These are phyloP conservation scores for Dryocosmus kuriphilus DNA, from an alignment of 2,888 invertebrate genomes.

Conservation along the genomic window DNA sequence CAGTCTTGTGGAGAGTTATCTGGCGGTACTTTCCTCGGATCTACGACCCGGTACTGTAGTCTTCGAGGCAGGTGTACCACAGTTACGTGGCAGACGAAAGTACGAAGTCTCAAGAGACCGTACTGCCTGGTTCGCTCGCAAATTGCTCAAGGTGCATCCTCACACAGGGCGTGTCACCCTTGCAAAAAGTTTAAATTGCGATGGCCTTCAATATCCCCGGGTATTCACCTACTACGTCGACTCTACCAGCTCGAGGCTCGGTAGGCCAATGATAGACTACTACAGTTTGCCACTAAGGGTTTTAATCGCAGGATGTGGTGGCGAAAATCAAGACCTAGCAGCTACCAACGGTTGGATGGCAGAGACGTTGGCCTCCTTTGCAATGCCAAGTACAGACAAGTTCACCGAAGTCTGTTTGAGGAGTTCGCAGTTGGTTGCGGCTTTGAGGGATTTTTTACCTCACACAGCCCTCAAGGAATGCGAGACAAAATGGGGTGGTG, in stretches of 20 bases:
- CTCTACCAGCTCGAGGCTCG: constrained; percentile 88
- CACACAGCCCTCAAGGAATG: constrained; percentile 86
- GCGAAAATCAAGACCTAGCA: constrained; percentile 82
- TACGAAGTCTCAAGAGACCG: constrained; percentile 90
- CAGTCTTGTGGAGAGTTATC: constrained; percentile 66
- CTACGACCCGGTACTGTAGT: constrained; percentile 83
- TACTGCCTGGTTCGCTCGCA: constrained; percentile 90
- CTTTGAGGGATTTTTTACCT: constrained; percentile 88
- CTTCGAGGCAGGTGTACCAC: constrained; percentile 89
- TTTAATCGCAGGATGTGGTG: constrained; percentile 86
- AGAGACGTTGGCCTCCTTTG: constrained; percentile 91
- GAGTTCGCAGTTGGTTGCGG: constrained; percentile 89
- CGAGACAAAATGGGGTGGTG: constrained; percentile 87
- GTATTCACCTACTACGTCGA: constrained; percentile 92
- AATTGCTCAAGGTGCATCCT: constrained; percentile 86
- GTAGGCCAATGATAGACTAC: constrained; percentile 86
- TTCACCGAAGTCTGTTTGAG: constrained; percentile 90
- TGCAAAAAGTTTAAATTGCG: constrained; percentile 86
- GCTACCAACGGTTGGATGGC: constrained; percentile 92
- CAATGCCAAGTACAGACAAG: constrained; percentile 89
- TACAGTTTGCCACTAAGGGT: constrained; percentile 89
- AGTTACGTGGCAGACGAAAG: constrained; percentile 87
- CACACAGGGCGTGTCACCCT: constrained; percentile 88
- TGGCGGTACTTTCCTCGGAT: constrained; percentile 74
- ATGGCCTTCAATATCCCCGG: constrained; percentile 90